Base-by-base conservation (phyloP, 2,888 invertebrate species). In the Dysmachus trigonus region DNA sequence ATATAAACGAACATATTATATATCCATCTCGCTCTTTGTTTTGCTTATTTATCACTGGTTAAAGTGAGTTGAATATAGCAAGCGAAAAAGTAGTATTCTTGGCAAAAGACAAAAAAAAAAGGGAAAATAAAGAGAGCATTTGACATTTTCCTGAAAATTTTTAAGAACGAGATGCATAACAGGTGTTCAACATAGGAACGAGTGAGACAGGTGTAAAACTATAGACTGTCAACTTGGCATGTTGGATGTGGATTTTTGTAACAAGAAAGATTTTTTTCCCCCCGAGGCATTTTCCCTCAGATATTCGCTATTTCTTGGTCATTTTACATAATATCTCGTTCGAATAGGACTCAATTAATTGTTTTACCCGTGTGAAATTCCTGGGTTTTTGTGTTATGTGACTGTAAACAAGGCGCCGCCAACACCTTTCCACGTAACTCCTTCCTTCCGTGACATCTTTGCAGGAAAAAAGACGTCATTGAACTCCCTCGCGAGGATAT, bases 201-300 rank as follows among this genome's bases (percentile, higher is more conserved):
- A 79, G 5, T 18, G 51, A 51, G 79, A 47, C 30, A 47, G 41
- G 31, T 51, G 47, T 51, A n/a, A 79, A 79, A 47, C 38, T 27
- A 51, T 53, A 84, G 81, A 62, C 81, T 88, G 87, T 87, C 82
- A 76, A 87, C 88, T 88, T 88, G 87, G 87, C 88, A 88, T 87
- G 87, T 86, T 85, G 79, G 82, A 51, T 51, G 51, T 51, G 51
- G 18, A 51, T 18, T 62, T n/a, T n/a, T n/a, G n/a, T n/a, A n/a
- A 22, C 10, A 27, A 62, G 22, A 62, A 62, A 62, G 10, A 62
- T 62, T 62, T 62, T 71, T 85, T n/a, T n/a, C n/a, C n/a, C n/a
- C n/a, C 62, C 62, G 8, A 27, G 13, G 38, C 74, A 62, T 62
- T 72, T 85, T 76, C 38, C 85, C 15, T 47, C n/a, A 31, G 51